Evolutionary conservation across 2,113 vertebrate genomes (phyloP).

Genomic region (Nycticorax nycticorax): DNA sequence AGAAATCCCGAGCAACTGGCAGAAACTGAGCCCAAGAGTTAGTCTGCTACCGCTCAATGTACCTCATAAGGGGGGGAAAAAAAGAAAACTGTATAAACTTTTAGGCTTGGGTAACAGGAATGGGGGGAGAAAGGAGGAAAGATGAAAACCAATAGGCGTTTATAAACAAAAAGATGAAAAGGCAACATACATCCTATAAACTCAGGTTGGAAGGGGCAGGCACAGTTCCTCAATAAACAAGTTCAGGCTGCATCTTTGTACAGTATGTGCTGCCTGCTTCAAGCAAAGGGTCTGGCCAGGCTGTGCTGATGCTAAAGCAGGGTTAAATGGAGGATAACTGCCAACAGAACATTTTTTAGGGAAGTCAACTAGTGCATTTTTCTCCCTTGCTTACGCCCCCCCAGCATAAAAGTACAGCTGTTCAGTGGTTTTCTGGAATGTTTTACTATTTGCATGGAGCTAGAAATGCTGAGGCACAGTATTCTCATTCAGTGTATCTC

Average conservation of each 20-base stretch:
- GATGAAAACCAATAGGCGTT: background rate
- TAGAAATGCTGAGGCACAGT: background rate
- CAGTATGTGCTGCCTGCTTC: background rate
- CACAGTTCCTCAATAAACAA: background rate
- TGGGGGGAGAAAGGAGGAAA: background rate
- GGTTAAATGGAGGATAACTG: background rate
- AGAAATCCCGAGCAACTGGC: background rate
- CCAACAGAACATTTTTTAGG: slow-evolving; percentile 22
- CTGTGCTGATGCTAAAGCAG: background rate
- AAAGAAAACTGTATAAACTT: background rate
- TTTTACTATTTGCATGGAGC: background rate
- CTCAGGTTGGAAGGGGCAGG: background rate
- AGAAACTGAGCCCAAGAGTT: background rate
- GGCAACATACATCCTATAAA: background rate
- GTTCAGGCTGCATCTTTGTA: background rate
- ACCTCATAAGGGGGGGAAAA: fast-evolving
- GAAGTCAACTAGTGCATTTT: slow-evolving; percentile 6
- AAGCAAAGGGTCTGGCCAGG: background rate
- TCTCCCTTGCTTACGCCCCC: background rate
- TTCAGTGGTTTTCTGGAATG: slow-evolving; percentile 38
- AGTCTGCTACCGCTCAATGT: background rate
- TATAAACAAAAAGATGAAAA: background rate
- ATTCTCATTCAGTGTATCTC: background rate
- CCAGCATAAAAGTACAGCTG: slow-evolving; percentile 37
- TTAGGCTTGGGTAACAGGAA: background rate